Evolutionary conservation across 2,797 vertebrate genomes (phyloP).

Genomic region (Acipenser transmontanus): DNA sequence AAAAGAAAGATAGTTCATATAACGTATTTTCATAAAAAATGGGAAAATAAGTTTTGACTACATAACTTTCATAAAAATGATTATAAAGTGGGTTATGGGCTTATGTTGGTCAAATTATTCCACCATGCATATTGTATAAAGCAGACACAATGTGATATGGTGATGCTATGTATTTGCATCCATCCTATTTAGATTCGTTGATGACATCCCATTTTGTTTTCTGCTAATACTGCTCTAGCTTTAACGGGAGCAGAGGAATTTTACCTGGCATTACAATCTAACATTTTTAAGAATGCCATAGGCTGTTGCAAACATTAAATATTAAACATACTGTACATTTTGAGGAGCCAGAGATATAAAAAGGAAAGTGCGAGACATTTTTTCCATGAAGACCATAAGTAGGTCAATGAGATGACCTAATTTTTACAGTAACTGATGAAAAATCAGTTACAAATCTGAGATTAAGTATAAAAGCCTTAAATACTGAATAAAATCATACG

Average conservation of each 20-base stretch:
- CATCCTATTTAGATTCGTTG: not conserved
- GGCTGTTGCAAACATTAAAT: conserved; percentile 50
- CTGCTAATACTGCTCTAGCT: conserved; percentile 21
- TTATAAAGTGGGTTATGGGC: too few species aligned
- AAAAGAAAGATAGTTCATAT: too few species aligned
- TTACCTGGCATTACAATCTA: not conserved
- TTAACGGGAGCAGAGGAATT: not conserved
- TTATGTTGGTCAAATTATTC: too few species aligned
- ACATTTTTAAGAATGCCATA: conserved; percentile 20
- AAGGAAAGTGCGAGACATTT: conserved; percentile 42
- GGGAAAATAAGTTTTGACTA: too few species aligned
- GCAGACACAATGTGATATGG: too few species aligned
- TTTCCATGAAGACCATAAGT: conserved; percentile 55
- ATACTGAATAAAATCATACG: conserved; percentile 17
- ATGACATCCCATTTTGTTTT: conserved; percentile 26
- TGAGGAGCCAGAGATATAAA: conserved; percentile 33
- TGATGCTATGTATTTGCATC: too few species aligned
- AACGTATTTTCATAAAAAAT: too few species aligned
- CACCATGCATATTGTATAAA: too few species aligned
- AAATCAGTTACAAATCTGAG: conserved; percentile 43
- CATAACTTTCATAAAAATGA: too few species aligned
- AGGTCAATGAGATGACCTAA: conserved; percentile 65
- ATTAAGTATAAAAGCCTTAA: conserved; percentile 46
- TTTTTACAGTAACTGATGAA: conserved; percentile 42
- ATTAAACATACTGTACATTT: conserved; percentile 45